Percentiles rank a stretch among this genome's conserved stretches.
phyloP scores from a whole-genome alignment of 2,888 invertebrate genomes.

The Aphrophora alni region DNA sequence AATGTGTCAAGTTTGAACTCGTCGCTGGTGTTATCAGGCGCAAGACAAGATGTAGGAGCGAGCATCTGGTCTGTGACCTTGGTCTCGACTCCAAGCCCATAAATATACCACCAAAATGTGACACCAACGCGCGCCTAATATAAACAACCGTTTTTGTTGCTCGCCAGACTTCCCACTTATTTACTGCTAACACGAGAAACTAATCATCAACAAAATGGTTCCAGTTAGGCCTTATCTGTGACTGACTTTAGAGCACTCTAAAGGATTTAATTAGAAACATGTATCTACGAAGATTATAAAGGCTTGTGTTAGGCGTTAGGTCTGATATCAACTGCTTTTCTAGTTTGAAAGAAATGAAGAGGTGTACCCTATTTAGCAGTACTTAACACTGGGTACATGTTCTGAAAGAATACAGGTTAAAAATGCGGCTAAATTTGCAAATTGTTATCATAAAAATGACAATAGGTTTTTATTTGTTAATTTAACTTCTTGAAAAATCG shows the following conservation, averaged over 20 bases:
- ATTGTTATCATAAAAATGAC: too few relatives aligned
- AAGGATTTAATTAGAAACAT: neutral
- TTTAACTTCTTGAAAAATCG: too few relatives aligned
- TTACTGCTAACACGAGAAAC: neutral
- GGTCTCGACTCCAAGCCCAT: neutral
- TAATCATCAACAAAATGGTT: neutral
- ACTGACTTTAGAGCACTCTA: neutral
- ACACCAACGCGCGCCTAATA: neutral
- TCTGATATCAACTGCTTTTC: too few relatives aligned
- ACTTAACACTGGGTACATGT: too few relatives aligned
- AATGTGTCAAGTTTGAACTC: neutral
- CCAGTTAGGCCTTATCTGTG: neutral
- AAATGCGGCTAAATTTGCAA: too few relatives aligned
- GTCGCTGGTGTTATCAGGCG: neutral
- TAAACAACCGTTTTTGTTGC: conserved; percentile 1
- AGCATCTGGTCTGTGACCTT: conserved; percentile 1
- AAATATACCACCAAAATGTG: conserved; percentile 2
- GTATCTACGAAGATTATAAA: neutral
- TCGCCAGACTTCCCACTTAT: neutral
- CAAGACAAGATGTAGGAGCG: neutral
- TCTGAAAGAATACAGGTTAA: too few relatives aligned
- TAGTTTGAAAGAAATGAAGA: too few relatives aligned
- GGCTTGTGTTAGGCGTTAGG: neutral
- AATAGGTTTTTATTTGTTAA: too few relatives aligned
- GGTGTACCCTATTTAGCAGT: too few relatives aligned